These are phyloP conservation scores for Sorex fumeus DNA, from an alignment of 2,113 vertebrate species.

Conservation along the genomic window DNA sequence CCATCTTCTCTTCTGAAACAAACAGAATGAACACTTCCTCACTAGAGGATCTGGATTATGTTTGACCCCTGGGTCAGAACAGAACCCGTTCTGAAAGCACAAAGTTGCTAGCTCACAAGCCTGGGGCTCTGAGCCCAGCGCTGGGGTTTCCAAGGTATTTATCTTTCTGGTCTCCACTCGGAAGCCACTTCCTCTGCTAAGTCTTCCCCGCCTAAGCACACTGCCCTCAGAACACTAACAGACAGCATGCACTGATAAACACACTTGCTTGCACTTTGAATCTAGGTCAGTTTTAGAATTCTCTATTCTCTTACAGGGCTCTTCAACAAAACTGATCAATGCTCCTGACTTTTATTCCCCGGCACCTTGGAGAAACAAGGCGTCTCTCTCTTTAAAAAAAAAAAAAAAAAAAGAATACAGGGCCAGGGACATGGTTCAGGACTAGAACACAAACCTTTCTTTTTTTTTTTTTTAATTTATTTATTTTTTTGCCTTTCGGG, in stretches of 20 bases:
- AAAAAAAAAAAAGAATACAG: too few species aligned
- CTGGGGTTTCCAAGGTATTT: not conserved
- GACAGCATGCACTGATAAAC: not conserved
- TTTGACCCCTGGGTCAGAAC: not conserved
- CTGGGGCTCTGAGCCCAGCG: not conserved
- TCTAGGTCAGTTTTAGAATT: not conserved
- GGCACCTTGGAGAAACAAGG: not conserved
- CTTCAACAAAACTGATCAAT: not conserved
- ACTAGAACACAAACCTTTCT: too few species aligned
- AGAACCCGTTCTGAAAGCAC: slow-evolving; percentile 15
- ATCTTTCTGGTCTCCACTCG: not conserved
- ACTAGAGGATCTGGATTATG: not conserved
- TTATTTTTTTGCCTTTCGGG: too few species aligned
- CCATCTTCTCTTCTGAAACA: not conserved
- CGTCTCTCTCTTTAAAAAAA: slow-evolving; percentile 9
- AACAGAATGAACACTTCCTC: slow-evolving; percentile 11
- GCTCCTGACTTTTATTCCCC: slow-evolving; percentile 2
- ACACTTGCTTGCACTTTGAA: slow-evolving; percentile 35
- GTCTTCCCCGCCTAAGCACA: not conserved
- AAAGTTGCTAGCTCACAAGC: slow-evolving; percentile 1
- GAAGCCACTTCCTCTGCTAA: not conserved
- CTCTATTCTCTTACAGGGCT: not conserved
- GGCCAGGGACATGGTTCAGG: too few species aligned
- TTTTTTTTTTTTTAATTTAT: too few species aligned
- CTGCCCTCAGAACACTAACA: not conserved